Base-by-base conservation (phyloP, 2,113 vertebrate genomes). In the Ochotona princeps region DNA sequence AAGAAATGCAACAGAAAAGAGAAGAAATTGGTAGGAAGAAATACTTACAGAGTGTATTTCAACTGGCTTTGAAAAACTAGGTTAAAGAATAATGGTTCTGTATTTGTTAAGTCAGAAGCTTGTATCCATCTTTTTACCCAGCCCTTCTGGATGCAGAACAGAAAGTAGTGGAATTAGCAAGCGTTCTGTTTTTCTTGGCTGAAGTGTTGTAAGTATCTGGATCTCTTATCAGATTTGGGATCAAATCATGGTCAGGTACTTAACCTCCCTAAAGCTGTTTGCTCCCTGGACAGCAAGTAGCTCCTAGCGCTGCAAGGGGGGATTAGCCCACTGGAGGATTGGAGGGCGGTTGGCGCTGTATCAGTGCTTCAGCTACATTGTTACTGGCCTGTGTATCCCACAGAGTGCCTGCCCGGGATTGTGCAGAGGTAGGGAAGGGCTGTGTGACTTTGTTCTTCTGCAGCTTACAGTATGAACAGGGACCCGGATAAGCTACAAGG, bases 311-410 rank as follows among this genome's bases (percentile, higher is more conserved):
- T 35, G 3, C 28, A 9, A 25, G 23, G 63, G 47, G 20, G 32
- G 30, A 69, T 25, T 38, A 75, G 15, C 7, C 54, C 18, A 65
- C 79, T n/a, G 28, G 25, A 38, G 61, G 26, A 23, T 54, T 74
- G 32, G 5, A 32, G 51, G 61, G 13, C 8, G 20, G 44, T 60
- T 32, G 38, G 35, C 14, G 9, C 28, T 35, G 47, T 11, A 23
- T 32, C 81, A 26, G 38, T 57, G 15, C 57, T 57, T 35, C 21
- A 5, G 21, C 35, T 15, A 15, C 8, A 8, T 9, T 4, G 12
- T 8, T 26, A 1, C 6, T 54, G 23, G 4, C 28, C 74, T 10
- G 0, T 14, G 0, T 1, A 7, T 75, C 28, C 18, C 10, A 10
- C 0, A 1, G 20, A n/a, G 26, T 32, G n/a, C 47, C 32, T 28